Base-by-base conservation (phyloP, 2,113 vertebrate genomes). In the Tyto alba region DNA sequence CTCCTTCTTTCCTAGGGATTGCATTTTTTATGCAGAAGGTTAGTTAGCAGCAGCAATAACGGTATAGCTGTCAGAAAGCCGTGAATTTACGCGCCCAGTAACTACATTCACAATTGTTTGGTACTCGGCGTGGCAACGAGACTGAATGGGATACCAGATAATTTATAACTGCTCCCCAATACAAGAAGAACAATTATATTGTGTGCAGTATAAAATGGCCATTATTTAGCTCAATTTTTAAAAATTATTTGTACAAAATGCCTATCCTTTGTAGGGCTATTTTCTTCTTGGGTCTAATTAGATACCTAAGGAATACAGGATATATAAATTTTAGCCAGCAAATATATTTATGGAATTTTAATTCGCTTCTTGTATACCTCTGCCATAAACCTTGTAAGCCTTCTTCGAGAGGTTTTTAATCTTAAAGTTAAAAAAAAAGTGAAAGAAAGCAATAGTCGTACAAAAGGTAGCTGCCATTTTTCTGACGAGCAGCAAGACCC, bases 271-370 rank as follows among this genome's bases (percentile, higher is more conserved):
- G 91, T 90, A 92, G 94, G 94, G 85, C 96, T 82, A 85, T 97
- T 97, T 96, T 96, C 95, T 96, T 94, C 86, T 69, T n/a, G 86
- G 88, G 48, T 95, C 96, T 97, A 97, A 97, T 97, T 97, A 97
- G 97, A 97, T 97, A 96, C 91, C 96, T 13, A 9, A 97, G 97
- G 95, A 97, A 97, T 97, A 97, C 57, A 92, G 94, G 77, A 95
- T 73, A 72, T 82, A 94, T 97, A 97, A 97, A 97, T 97, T 97
- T 96, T 85, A 89, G 63, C 90, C 92, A 93, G 90, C 64, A 96
- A 95, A 97, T 97, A 86, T 97, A 97, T 97, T 97, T 97, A 97
- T 97, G 91, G 96, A 96, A 96, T 97, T 97, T 97, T 97, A 97
- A 97, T 97, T 97, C 0, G 14, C 91, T 97, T 89, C 96, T 91